Percentiles rank a stretch among this genome's conserved stretches.
Evolutionary conservation across 2,888 invertebrate genomes (phyloP).

Genomic region (Anarsia innoxiella): DNA sequence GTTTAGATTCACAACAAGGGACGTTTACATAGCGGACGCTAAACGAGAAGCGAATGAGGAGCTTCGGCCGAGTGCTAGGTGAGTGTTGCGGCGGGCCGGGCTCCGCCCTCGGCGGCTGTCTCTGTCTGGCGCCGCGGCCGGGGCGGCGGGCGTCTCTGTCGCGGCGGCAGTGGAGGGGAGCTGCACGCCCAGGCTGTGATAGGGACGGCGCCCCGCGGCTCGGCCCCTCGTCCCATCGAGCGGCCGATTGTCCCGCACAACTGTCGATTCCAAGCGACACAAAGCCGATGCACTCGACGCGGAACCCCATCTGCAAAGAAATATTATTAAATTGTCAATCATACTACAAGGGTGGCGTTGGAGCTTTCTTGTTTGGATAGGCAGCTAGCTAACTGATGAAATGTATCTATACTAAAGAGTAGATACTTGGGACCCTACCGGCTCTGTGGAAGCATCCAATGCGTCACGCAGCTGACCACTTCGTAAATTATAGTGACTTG

Average conservation of each 20-base stretch:
- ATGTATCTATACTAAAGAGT: background rate
- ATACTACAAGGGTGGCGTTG: background rate
- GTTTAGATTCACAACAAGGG: conserved; percentile 90
- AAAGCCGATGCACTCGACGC: conserved; percentile 13
- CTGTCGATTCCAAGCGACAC: conserved; percentile 27
- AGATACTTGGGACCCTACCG: background rate
- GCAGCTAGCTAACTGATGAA: background rate
- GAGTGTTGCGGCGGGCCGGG: conserved; percentile 22
- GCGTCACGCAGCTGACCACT: background rate
- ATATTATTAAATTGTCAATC: conserved; percentile 12
- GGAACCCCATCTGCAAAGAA: conserved; percentile 9
- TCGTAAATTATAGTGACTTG: background rate
- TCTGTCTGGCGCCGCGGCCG: conserved; percentile 23
- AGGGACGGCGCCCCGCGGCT: conserved; percentile 27
- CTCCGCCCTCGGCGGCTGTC: conserved; percentile 35
- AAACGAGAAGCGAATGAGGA: conserved; percentile 70
- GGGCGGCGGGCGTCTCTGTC: conserved; percentile 20
- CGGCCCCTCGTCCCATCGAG: conserved; percentile 13
- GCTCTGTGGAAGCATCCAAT: background rate
- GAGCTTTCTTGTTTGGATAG: background rate
- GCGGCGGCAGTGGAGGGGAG: conserved; percentile 6
- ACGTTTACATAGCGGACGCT: conserved; percentile 84
- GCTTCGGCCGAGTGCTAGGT: conserved; percentile 50
- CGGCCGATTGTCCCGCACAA: conserved; percentile 40
- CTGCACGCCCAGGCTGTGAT: conserved; percentile 10